phyloP scores from a whole-genome alignment of 2,797 vertebrate genomes.

The Semotilus atromaculatus region DNA sequence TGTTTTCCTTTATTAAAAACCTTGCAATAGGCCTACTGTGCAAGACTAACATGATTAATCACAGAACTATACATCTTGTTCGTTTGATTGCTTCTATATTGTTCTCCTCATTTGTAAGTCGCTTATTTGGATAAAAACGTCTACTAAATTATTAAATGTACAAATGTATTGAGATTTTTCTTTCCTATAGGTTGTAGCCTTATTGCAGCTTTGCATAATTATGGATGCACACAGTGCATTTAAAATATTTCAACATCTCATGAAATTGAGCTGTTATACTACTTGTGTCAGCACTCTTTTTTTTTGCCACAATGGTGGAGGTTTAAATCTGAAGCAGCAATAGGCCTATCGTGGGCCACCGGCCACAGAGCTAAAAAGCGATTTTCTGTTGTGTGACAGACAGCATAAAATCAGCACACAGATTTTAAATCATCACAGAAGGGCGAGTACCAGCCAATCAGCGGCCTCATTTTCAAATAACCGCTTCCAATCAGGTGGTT shows the following conservation, averaged over 20 bases:
- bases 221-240: background rate
- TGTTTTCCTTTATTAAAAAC: too few relatives aligned
- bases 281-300: background rate
- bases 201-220: background rate
- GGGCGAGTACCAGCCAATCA: constrained; percentile 44
- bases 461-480: constrained; percentile 48
- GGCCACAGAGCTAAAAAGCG: background rate
- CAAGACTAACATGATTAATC: background rate
- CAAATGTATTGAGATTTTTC: background rate
- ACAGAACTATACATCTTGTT: background rate
- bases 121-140: too few relatives aligned
- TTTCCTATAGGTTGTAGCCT: background rate
- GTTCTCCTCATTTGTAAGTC: background rate
- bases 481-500: constrained; percentile 1
- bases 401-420: background rate
- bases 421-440: constrained; percentile 1
- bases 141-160: background rate
- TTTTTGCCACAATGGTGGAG: background rate
- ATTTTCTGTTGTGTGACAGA: background rate
- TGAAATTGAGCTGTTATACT: background rate
- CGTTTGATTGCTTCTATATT: background rate
- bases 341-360: too few relatives aligned
- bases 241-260: background rate
- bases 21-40: background rate
- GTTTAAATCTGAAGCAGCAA: background rate